Evolutionary conservation across 2,797 vertebrate genomes (phyloP).

Genomic region (Pristis pectinata): DNA sequence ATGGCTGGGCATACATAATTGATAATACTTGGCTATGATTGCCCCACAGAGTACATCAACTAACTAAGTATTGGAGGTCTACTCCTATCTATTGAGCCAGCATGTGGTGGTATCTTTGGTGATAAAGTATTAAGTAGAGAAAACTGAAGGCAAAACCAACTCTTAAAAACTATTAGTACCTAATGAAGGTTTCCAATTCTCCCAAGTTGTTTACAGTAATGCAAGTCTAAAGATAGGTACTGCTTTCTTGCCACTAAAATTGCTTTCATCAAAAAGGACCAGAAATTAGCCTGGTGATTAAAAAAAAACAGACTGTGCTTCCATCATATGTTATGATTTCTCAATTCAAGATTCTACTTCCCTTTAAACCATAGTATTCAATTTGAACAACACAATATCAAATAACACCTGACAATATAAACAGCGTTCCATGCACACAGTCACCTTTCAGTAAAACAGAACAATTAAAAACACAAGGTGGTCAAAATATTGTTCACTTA

Average conservation of each 20-base stretch:
- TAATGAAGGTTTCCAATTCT: not conserved
- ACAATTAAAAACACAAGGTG: not conserved
- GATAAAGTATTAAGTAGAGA: not conserved
- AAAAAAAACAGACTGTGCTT: not conserved
- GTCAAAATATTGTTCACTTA: conserved; percentile 6
- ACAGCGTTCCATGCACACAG: not conserved
- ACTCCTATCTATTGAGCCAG: not conserved
- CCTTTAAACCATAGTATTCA: not conserved
- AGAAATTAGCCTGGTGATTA: not conserved
- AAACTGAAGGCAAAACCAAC: not conserved
- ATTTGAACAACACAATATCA: not conserved
- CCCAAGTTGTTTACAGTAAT: not conserved
- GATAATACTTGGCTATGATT: not conserved
- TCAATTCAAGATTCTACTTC: not conserved
- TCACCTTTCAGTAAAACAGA: not conserved
- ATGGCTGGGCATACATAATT: not conserved
- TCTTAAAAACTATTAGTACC: not conserved
- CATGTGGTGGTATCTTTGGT: not conserved
- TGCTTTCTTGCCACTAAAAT: not conserved
- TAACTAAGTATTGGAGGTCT: not conserved
- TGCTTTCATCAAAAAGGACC: not conserved
- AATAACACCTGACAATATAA: not conserved
- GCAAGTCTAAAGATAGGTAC: not conserved
- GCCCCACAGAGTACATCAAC: not conserved
- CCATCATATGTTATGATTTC: not conserved